Percentiles rank a stretch among this genome's conserved stretches.
phyloP scores from a whole-genome alignment of 1,140 invertebrate genomes.

The Palaemon carinicauda region DNA sequence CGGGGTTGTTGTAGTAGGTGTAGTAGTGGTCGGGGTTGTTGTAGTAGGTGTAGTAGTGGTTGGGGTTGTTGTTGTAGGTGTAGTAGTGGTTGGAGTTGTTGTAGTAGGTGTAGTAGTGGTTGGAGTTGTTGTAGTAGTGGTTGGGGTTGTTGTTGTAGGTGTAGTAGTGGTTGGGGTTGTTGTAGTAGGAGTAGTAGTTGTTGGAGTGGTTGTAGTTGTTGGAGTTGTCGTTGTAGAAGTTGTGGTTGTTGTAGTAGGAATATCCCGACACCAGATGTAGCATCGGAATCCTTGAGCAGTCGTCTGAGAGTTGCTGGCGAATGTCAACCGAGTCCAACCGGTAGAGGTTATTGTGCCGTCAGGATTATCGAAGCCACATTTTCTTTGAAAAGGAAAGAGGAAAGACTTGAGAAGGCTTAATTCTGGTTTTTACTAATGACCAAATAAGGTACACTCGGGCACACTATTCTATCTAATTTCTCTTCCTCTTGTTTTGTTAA shows the following conservation, averaged over 20 bases:
- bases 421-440: too few species aligned
- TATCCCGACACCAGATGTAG: neutral
- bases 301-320: neutral
- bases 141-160: neutral
- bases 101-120: neutral
- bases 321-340: slow-evolving; percentile 6
- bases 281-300: neutral
- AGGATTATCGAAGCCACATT: neutral
- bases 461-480: too few species aligned
- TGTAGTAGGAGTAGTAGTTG: neutral
- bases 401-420: too few species aligned
- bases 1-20: too few species aligned
- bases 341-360: neutral
- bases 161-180: neutral
- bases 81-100: neutral
- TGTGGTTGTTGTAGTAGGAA: neutral
- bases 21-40: too few species aligned
- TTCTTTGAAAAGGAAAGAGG: neutral
- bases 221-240: neutral
- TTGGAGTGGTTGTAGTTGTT: neutral
- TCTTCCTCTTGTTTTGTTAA: too few species aligned
- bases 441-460: too few species aligned
- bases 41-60: neutral
- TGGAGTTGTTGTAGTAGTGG: neutral
- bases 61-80: too few species aligned